Conservation (phyloP, 2,113 vertebrate species). For the Alexandromys fortis region DNA sequence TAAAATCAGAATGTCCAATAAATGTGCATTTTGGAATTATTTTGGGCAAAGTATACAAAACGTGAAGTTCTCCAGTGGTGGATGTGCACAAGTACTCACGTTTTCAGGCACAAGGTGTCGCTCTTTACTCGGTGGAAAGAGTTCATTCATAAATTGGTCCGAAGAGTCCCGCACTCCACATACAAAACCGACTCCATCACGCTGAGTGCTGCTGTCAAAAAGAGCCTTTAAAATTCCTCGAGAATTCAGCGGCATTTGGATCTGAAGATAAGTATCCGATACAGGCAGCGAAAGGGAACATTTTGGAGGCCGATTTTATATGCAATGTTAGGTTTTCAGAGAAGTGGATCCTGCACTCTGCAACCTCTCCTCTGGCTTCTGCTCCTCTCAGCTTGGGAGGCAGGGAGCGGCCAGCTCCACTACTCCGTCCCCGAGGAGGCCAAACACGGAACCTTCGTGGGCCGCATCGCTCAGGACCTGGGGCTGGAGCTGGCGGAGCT, state of each 20-base stretch:
- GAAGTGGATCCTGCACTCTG: neutral
- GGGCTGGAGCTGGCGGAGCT: neutral
- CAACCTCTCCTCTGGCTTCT: conserved; percentile 58
- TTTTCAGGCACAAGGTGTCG: conserved; percentile 79
- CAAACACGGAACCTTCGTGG: no score
- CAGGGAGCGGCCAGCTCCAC: conserved; percentile 79
- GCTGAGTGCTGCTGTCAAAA: conserved; percentile 9
- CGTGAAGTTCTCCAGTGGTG: neutral
- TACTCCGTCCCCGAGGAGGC: no score
- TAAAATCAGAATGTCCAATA: neutral
- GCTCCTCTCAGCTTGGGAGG: conserved; percentile 50
- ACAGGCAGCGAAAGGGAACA: neutral
- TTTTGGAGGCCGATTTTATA: conserved; percentile 21
- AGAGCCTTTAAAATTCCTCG: conserved; percentile 42
- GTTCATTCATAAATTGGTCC: conserved; percentile 16
- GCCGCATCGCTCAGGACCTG: conserved; percentile 77
- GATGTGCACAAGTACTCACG: conserved; percentile 39
- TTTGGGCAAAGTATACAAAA: neutral
- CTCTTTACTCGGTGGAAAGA: conserved; percentile 71
- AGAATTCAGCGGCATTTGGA: conserved; percentile 36
- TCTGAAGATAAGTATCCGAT: neutral
- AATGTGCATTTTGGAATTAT: conserved; percentile 43
- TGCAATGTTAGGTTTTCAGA: conserved; percentile 58
- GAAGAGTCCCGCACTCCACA: neutral
- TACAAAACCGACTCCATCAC: conserved; percentile 5